These are phyloP conservation scores for Peucedramus taeniatus DNA, from an alignment of 2,113 vertebrate species.

Conservation along the genomic window DNA sequence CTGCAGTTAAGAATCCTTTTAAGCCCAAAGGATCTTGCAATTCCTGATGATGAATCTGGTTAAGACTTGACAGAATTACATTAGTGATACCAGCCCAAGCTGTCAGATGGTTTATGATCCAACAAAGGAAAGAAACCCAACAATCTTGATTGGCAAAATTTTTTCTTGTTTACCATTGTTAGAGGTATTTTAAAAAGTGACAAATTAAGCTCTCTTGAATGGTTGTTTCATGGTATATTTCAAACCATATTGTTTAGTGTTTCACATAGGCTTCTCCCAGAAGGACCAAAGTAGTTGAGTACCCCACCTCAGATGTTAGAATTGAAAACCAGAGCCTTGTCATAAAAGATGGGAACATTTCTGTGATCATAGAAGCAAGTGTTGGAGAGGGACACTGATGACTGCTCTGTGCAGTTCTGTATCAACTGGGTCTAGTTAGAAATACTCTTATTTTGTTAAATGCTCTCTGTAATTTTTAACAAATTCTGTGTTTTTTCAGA, in stretches of 20 bases:
- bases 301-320: background rate
- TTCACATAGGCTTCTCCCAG: background rate
- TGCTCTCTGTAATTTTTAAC: background rate
- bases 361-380: background rate
- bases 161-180: background rate
- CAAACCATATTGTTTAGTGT: background rate
- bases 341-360: background rate
- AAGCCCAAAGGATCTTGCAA: background rate
- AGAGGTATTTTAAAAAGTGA: background rate
- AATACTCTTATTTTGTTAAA: background rate
- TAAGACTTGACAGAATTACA: background rate
- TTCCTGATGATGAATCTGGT: background rate
- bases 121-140: background rate
- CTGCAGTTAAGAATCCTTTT: background rate
- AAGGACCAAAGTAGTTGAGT: background rate
- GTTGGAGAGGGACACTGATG: background rate
- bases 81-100: background rate
- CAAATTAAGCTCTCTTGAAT: background rate
- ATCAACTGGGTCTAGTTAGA: background rate
- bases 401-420: background rate
- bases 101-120: background rate
- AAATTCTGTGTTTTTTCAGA: background rate
- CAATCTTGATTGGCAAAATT: background rate
- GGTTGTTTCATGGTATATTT: background rate
- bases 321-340: background rate